Conservation (phyloP, 2,888 invertebrate species). For the Lampropteryx suffumata region DNA sequence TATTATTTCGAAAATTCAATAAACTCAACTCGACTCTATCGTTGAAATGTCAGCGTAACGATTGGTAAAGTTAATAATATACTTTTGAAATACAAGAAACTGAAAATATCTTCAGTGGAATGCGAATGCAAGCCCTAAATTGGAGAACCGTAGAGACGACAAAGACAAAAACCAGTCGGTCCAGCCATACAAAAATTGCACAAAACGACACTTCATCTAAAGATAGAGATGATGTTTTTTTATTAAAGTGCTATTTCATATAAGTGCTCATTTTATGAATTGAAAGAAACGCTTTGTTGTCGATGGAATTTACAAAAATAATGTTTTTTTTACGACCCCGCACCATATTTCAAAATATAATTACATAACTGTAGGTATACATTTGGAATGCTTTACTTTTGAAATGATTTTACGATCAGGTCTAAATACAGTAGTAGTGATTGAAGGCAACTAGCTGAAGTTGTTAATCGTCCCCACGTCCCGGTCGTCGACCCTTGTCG, state of each 20-base stretch:
- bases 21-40: too few species aligned
- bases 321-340: too few species aligned
- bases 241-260: background rate
- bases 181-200: constrained; percentile 42
- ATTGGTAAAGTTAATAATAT: constrained; percentile 13
- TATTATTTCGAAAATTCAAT: too few species aligned
- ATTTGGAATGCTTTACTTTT: constrained; percentile 10
- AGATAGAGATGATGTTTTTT: constrained; percentile 31
- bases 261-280: background rate
- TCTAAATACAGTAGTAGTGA: constrained; percentile 32
- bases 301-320: background rate
- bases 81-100: constrained; percentile 14
- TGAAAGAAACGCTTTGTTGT: background rate
- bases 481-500: constrained; percentile 62
- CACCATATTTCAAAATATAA: too few species aligned
- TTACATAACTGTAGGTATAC: too few species aligned
- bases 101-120: constrained; percentile 14
- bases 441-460: constrained; percentile 39
- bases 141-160: constrained; percentile 33
- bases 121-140: constrained; percentile 39
- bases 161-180: constrained; percentile 48
- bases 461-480: constrained; percentile 52
- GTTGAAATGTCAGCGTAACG: background rate
- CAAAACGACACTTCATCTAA: constrained; percentile 41
- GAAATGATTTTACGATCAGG: constrained; percentile 8